Conservation (phyloP, 2,797 vertebrate genomes). For the Poeciliopsis presidionis region DNA sequence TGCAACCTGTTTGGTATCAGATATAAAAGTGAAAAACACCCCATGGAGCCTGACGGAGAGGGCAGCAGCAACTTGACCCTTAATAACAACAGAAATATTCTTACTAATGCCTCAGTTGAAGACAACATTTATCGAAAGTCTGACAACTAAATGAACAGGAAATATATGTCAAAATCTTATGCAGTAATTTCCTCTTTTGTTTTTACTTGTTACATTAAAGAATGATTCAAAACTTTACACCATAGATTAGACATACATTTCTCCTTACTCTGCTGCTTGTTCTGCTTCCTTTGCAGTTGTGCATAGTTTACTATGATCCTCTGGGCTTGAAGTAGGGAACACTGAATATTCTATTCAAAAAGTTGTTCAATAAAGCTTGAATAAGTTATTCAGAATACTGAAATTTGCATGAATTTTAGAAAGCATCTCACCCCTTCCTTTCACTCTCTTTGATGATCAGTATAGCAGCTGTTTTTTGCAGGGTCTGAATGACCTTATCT, state of each 20-base stretch:
- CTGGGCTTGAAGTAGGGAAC: neutral
- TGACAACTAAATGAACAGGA: neutral
- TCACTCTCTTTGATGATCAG: neutral
- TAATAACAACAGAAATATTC: constrained; percentile 27
- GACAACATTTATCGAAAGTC: constrained; percentile 11
- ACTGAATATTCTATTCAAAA: neutral
- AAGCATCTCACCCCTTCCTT: neutral
- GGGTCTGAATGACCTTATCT: neutral
- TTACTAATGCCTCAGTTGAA: neutral
- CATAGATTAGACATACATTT: neutral
- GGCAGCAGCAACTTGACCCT: neutral
- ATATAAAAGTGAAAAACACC: constrained; percentile 51
- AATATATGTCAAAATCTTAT: neutral
- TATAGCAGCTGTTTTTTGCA: neutral
- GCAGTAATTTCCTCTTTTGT: neutral
- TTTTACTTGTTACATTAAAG: neutral
- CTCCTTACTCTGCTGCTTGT: neutral
- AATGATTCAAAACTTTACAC: neutral
- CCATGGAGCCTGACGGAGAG: neutral
- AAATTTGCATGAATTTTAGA: neutral
- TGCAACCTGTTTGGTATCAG: constrained; percentile 86
- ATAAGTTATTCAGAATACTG: neutral
- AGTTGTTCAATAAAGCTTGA: neutral
- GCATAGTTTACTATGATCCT: neutral
- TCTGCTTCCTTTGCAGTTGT: neutral